These are phyloP conservation scores for Hippopotamyrus pictus DNA, from an alignment of 2,797 vertebrate genomes.

Conservation along the genomic window DNA sequence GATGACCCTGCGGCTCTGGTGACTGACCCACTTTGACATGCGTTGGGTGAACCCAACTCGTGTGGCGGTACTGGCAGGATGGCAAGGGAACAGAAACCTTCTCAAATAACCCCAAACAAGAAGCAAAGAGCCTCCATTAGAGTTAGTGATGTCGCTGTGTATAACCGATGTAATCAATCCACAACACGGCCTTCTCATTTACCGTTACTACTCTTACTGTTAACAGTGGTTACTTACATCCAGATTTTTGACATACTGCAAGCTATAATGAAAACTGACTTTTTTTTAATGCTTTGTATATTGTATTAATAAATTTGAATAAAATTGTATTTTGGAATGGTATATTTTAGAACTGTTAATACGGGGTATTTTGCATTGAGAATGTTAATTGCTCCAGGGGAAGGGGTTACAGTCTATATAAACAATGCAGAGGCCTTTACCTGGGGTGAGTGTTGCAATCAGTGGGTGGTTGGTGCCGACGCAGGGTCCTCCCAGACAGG, in stretches of 20 bases:
- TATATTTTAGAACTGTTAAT: neutral
- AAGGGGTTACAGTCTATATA: neutral
- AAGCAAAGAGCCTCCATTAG: slow-evolving; percentile 2
- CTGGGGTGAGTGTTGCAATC: neutral
- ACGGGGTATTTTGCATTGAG: neutral
- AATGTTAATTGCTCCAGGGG: neutral
- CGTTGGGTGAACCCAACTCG: neutral
- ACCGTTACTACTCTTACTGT: neutral
- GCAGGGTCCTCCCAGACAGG: neutral
- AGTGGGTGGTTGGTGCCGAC: neutral
- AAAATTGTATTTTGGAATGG: neutral
- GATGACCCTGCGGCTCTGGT: neutral
- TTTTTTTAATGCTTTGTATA: neutral
- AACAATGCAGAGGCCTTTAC: neutral
- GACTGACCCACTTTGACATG: slow-evolving; percentile 6
- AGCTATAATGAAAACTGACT: neutral
- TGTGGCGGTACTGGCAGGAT: neutral
- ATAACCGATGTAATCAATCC: slow-evolving; percentile 17
- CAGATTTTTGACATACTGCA: neutral
- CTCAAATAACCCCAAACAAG: slow-evolving; percentile 1
- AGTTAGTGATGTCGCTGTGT: neutral
- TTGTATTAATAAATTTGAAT: neutral
- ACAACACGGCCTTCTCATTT: slow-evolving; percentile 11
- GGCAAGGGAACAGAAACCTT: neutral
- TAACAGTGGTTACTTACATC: neutral